Percentiles rank a stretch among this genome's conserved stretches.
Conservation (phyloP, 1,140 invertebrate species). For the Lepidostoma basale region DNA sequence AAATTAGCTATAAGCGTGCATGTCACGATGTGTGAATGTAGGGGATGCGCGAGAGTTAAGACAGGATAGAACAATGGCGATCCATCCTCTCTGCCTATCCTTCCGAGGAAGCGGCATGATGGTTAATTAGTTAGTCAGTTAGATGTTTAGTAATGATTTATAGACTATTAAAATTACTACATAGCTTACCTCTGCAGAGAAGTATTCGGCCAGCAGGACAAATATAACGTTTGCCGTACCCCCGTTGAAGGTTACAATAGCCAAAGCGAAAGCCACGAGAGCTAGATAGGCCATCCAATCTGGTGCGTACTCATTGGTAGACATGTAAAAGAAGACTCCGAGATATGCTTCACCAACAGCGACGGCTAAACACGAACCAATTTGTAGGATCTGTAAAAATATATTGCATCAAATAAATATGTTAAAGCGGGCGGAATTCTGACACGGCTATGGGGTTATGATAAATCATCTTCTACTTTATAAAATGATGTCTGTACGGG, state of each 20-base stretch:
- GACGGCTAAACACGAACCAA: background rate
- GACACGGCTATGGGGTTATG: constrained; percentile 34
- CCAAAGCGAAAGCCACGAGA: background rate
- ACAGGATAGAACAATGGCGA: too few species aligned
- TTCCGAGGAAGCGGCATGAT: too few species aligned
- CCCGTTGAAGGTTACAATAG: background rate
- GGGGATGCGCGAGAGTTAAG: too few species aligned
- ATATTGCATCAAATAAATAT: background rate
- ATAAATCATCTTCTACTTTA: too few species aligned
- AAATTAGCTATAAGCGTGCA: background rate
- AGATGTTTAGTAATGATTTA: background rate
- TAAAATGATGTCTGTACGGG: too few species aligned
- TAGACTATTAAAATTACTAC: background rate
- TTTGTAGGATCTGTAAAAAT: constrained; percentile 11
- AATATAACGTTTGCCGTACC: background rate
- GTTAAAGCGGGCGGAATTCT: background rate
- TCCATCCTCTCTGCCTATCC: too few species aligned
- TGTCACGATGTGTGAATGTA: too few species aligned
- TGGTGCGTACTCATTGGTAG: background rate
- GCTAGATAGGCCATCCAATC: constrained; percentile 14
- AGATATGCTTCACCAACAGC: background rate
- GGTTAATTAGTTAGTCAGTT: too few species aligned
- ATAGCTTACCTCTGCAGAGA: constrained; percentile 1
- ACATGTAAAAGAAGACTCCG: background rate
- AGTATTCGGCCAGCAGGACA: constrained; percentile 1